Evolutionary conservation across 2,888 invertebrate genomes (phyloP), one percentile per base, ranked within the genome.

Genomic region (Xiphydria camelus): DNA sequence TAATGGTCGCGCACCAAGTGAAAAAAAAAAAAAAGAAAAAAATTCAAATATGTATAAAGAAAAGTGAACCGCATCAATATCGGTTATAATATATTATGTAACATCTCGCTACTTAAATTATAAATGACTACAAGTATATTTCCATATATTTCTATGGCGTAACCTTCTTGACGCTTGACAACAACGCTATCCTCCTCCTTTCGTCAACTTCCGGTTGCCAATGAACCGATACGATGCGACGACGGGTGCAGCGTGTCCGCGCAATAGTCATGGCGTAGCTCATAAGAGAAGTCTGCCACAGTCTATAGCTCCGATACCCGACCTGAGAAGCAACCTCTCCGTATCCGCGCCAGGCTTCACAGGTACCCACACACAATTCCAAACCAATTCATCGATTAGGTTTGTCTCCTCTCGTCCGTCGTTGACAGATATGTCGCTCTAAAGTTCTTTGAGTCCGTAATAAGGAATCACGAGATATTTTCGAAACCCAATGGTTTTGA

Each of bases 251-350:
- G 80, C 79, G 77, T 81, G 80, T 77, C 82, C 82, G 76, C 82
- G 87, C 80, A 91, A 91, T 85, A 85, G 82, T 81, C 88, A 88
- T 79, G 91, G 91, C 79, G 91, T 91, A 80, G 85, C 86, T 75
- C 90, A 88, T 83, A 85, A 84, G 80, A 86, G 87, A 71, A 84
- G 89, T 78, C 85, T 92, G 80, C 88, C 91, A 78, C 86, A 88
- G 81, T 85, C 89, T 78, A 87, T 90, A 76, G 82, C 82, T 77
- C 86, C 90, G 78, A 93, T 93, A 77, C 92, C 92, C 76, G 89
- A 91, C 82, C 86, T 93, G 79, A 86, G 92, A 78, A 83, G 83
- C 77, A 84, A 83, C 72, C 77, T 81, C 71, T 75, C 73, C 67
- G 66, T 71, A 61, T 74, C 73, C 68, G 74, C 74, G 64, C 75